Evolutionary conservation across 2,113 vertebrate species (phyloP).

Genomic region (Corythornis madagascariensis): DNA sequence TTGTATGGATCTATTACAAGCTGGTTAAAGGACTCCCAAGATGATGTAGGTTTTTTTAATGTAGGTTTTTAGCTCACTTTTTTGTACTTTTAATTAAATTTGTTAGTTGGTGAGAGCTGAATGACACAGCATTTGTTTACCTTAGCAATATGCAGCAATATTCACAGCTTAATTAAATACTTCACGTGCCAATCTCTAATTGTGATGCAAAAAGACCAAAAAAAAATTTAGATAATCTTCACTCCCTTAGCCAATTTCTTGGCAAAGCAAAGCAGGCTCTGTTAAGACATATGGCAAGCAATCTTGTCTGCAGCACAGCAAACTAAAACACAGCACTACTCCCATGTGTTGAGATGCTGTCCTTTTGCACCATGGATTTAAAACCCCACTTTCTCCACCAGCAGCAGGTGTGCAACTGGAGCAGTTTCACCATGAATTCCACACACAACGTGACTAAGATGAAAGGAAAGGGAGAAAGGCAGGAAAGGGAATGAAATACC

Average conservation of each 20-base stretch:
- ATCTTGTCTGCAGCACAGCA: background rate
- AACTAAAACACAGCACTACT: background rate
- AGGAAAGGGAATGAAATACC: background rate
- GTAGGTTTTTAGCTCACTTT: background rate
- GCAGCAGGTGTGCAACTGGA: background rate
- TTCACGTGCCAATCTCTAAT: background rate
- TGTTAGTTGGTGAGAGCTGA: background rate
- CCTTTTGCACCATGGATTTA: background rate
- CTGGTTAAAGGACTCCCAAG: background rate
- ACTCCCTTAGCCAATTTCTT: background rate
- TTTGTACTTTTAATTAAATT: background rate
- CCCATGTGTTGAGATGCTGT: background rate
- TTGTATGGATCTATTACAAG: background rate
- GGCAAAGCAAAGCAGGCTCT: background rate
- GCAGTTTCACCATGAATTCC: background rate
- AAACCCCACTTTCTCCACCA: background rate
- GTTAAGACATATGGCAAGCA: background rate
- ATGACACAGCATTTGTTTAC: background rate
- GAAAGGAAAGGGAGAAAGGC: background rate
- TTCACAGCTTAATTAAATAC: slow-evolving; percentile 10
- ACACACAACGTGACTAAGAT: background rate
- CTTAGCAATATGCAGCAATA: background rate
- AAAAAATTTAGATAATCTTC: background rate
- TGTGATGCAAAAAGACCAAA: background rate
- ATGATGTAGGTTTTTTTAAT: background rate